Base-by-base conservation (phyloP, 2,888 invertebrate species). In the Apodemia hepburni region DNA sequence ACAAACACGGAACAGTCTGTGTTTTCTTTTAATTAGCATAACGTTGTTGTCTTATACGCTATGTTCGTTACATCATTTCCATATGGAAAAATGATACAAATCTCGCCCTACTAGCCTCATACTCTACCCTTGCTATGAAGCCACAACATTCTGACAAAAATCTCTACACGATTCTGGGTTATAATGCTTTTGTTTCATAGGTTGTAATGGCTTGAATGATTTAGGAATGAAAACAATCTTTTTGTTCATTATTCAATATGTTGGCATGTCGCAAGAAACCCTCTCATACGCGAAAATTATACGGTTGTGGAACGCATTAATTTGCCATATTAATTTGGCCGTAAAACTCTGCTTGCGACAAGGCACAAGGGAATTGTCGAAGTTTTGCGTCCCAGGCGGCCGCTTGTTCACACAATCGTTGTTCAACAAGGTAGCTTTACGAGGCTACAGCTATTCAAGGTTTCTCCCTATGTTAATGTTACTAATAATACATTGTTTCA, bases 281-380 rank as follows among this genome's bases (percentile, higher is more conserved):
- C 84, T 78, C 77, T 72, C 74, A 76, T 76, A 84, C 79, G 81
- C 77, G 82, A 82, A 92, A 91, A 92, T 92, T 92, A 91, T 92
- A 87, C 92, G 81, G 84, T 84, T 78, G 75, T 77, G 82, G 76
- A 79, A 82, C 87, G 90, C 91, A 92, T 92, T 92, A 92, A 92
- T 92, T 92, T 92, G 92, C 91, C 87, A 92, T 92, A 92, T 92
- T 92, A 92, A 92, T 92, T 92, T 92, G 83, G 86, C 87, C 85
- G 92, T 92, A 92, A 92, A 92, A 92, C 90, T 92, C 89, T 88
- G 91, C 72, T 85, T 80, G 86, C 89, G 92, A 90, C 90, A 87
- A 84, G 87, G 74, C 81, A 72, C 74, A 74, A 76, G 84, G 89
- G 89, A 85, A 87, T 88, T 85, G 78, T 70, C 76, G 80, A 90